phyloP scores from a whole-genome alignment of 2,888 invertebrate species.

The Metacarcinus magister region DNA sequence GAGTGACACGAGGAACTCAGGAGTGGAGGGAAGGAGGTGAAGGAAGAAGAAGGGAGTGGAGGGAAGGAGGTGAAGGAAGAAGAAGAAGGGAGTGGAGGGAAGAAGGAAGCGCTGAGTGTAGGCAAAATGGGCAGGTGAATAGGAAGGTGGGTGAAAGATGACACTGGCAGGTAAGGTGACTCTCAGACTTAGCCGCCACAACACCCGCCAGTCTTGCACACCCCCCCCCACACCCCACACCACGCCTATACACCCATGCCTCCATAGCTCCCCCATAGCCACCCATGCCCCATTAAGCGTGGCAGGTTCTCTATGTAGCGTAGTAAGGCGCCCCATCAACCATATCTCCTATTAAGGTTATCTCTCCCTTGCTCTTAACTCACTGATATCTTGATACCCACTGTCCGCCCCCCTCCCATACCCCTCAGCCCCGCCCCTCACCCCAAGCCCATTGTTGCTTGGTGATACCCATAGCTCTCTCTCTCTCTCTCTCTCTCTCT shows the following conservation, averaged over 20 bases:
- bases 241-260: not conserved
- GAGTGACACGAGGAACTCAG: not conserved
- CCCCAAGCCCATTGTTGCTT: not conserved
- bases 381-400: not conserved
- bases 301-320: not conserved
- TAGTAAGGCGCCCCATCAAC: not conserved
- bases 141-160: constrained; percentile 46
- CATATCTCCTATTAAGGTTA: not conserved
- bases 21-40: not conserved
- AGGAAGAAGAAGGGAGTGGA: not conserved
- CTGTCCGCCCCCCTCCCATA: not conserved
- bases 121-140: constrained; percentile 19
- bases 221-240: not conserved
- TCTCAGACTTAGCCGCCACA: constrained; percentile 38
- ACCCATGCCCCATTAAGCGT: not conserved
- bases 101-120: constrained; percentile 4
- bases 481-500: not conserved
- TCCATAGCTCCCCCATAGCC: not conserved
- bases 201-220: not conserved
- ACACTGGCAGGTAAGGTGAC: constrained; percentile 53
- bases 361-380: not conserved
- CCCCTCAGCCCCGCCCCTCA: not conserved
- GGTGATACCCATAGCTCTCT: not conserved
- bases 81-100: not conserved
- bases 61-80: not conserved